Evolutionary conservation across 1,140 invertebrate genomes (phyloP), one percentile per base, ranked within the genome.

Genomic region (Pemphigus obesinymphae): DNA sequence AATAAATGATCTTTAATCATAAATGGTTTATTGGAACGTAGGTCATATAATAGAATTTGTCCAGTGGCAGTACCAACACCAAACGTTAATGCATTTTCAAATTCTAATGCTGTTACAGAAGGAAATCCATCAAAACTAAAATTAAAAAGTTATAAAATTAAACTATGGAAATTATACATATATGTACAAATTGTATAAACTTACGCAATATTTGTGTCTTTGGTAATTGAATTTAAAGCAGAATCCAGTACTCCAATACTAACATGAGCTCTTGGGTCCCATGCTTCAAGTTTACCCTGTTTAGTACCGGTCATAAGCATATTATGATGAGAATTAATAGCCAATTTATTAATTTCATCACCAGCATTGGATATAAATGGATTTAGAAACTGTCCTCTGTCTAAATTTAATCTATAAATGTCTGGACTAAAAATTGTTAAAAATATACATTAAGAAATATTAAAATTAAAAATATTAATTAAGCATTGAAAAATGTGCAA

Each of bases 1-100:
- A 98, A 97, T 88, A 96, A 93, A 84, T 99, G 97, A 89, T 99
- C 97, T 88, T 99, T 99, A 0, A 97, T 88, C 40, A 93, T 86
- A 50, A 95, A 89, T 17, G 98, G 97, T 86, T 95, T 96, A 84
- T 92, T 92, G 7, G 96, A 94, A 83, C 98, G 90, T 73, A 99
- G 92, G 87, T 99, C 98, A 87, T 98, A 99, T 0, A 99, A 86
- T 5, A 99, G 88, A 40, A 99, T 90, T 89, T 99, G 96, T 0
- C 98, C 98, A 66, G 94, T 96, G 1, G 92, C 92, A 58, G 96
- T 98, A 40, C 98, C 98, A 8, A 98, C 96, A 58, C 91, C 97
- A 85, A 99, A 88, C 82, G 92, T 92, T 43, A 99, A 87, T 3
- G 90, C 91, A 86, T 95, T 96, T 87, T 94, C 91, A 87, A 93